Percentiles rank a stretch among this genome's conserved stretches.
Evolutionary conservation across 2,888 invertebrate species (phyloP).

Genomic region (Nipponacmea schrenckii): DNA sequence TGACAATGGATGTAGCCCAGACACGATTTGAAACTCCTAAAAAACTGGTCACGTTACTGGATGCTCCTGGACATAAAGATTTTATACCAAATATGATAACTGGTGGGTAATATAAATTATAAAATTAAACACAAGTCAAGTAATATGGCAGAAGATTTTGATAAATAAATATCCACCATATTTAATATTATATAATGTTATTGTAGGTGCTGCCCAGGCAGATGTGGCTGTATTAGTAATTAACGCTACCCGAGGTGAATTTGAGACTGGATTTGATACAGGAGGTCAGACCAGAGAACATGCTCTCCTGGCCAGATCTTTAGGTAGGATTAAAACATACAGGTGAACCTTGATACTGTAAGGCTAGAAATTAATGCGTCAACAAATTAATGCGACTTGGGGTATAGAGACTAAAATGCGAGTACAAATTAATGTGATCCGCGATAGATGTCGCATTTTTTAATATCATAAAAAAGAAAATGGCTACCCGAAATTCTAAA

Average conservation of each 20-base stretch:
- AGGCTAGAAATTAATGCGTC: no score
- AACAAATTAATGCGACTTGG: no score
- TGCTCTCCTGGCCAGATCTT: conserved; percentile 87
- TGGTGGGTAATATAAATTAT: conserved; percentile 62
- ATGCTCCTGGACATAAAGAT: conserved; percentile 99
- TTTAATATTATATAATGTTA: background rate
- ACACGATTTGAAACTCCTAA: conserved; percentile 90
- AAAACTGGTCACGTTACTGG: conserved; percentile 79
- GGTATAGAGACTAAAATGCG: no score
- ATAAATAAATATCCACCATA: background rate
- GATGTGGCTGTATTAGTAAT: conserved; percentile 97
- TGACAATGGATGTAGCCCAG: conserved; percentile 98
- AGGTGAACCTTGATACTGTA: no score
- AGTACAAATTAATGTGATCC: no score
- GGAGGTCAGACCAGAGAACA: conserved; percentile 99
- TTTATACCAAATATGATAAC: conserved; percentile 99
- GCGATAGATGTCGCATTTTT: no score
- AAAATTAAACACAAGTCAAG: background rate
- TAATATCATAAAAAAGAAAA: no score
- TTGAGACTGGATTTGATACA: conserved; percentile 97
- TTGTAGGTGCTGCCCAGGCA: conserved; percentile 90
- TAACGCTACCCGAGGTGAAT: conserved; percentile 93
- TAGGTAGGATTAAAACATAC: conserved; percentile 70
- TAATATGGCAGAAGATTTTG: background rate
- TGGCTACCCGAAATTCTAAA: no score